These are phyloP conservation scores for Pseudomyrmex pallidus DNA, from an alignment of 1,140 invertebrate genomes.

Conservation along the genomic window DNA sequence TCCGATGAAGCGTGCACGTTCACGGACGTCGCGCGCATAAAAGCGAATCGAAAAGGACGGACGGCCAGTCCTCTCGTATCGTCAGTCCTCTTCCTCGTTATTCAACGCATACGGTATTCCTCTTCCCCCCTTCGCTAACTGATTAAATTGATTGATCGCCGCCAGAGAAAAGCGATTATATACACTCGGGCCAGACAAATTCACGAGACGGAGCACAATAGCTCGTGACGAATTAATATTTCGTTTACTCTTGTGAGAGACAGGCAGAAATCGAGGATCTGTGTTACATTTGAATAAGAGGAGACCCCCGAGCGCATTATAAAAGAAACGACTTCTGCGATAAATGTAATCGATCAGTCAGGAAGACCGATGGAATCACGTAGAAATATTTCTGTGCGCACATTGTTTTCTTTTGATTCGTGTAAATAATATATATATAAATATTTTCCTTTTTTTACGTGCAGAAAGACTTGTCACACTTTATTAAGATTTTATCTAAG, in stretches of 20 bases:
- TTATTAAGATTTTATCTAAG: no score
- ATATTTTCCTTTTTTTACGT: background rate
- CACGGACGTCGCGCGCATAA: constrained; percentile 9
- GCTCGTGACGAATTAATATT: constrained; percentile 37
- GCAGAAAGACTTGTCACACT: background rate
- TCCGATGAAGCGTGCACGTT: constrained; percentile 17
- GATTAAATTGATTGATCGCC: constrained; percentile 67
- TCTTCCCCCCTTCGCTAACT: constrained; percentile 40
- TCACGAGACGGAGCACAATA: constrained; percentile 8
- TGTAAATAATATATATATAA: background rate
- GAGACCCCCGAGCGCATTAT: background rate
- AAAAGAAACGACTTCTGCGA: background rate
- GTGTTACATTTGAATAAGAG: background rate
- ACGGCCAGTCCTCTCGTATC: background rate
- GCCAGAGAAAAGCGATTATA: constrained; percentile 47
- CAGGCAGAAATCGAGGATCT: constrained; percentile 18
- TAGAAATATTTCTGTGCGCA: background rate
- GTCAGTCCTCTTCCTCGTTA: constrained; percentile 39
- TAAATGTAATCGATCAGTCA: background rate
- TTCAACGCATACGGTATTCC: constrained; percentile 51
- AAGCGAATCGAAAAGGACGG: constrained; percentile 37
- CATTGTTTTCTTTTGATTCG: constrained; percentile 7
- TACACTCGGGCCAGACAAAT: constrained; percentile 37
- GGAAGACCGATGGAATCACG: background rate
- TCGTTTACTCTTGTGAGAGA: constrained; percentile 16